Evolutionary conservation across 2,888 invertebrate genomes (phyloP).

Genomic region (Saturnia japonica): DNA sequence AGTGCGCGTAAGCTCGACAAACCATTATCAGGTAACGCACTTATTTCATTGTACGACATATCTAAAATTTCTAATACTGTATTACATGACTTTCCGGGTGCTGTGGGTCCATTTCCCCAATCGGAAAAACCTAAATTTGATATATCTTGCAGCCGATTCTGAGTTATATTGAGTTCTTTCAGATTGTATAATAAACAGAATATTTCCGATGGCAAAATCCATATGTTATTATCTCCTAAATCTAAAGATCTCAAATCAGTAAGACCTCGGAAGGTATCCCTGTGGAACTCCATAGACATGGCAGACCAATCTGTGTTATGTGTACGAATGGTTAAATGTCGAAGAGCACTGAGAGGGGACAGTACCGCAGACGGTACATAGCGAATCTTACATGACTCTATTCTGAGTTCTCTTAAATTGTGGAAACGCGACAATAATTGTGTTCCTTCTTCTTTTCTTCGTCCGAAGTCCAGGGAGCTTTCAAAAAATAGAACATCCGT

Average conservation of each 20-base stretch:
- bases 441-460: slow-evolving; percentile 76
- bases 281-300: slow-evolving; percentile 88
- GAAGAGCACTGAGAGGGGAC: slow-evolving; percentile 84
- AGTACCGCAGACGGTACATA: slow-evolving; percentile 87
- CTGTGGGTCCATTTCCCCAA: slow-evolving; percentile 85
- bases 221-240: slow-evolving; percentile 89
- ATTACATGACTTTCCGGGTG: slow-evolving; percentile 86
- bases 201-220: slow-evolving; percentile 87
- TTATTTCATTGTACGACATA: slow-evolving; percentile 88
- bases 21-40: slow-evolving; percentile 86
- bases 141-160: slow-evolving; percentile 90
- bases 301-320: slow-evolving; percentile 91
- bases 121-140: slow-evolving; percentile 88
- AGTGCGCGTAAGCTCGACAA: slow-evolving; percentile 87
- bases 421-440: slow-evolving; percentile 84
- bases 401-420: slow-evolving; percentile 84
- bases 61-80: slow-evolving; percentile 86
- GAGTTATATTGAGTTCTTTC: slow-evolving; percentile 86
- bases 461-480: slow-evolving; percentile 84
- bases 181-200: slow-evolving; percentile 88
- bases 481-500: slow-evolving; percentile 88
- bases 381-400: slow-evolving; percentile 90
- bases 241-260: slow-evolving; percentile 85
- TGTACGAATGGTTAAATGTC: slow-evolving; percentile 85
- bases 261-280: slow-evolving; percentile 87